Evolutionary conservation across 2,888 invertebrate genomes (phyloP).

Genomic region (Unio delphinus): DNA sequence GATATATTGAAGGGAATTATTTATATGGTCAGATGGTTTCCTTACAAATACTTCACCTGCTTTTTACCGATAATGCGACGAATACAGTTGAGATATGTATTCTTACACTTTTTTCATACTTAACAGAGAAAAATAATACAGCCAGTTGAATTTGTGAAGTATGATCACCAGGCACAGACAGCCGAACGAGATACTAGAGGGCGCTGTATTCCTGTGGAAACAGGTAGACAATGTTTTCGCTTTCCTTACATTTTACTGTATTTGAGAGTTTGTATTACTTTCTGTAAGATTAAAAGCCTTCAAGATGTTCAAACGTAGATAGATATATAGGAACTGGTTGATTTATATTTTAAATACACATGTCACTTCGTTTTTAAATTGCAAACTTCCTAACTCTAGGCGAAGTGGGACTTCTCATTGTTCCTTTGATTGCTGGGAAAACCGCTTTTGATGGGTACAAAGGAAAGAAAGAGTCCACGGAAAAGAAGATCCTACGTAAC

Average conservation of each 20-base stretch:
- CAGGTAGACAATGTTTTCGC: conserved; percentile 75
- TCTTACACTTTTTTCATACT: too few species aligned
- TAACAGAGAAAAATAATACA: conserved; percentile 3
- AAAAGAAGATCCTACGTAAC: conserved; percentile 89
- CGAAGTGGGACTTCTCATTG: conserved; percentile 58
- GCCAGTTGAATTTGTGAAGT: conserved; percentile 41
- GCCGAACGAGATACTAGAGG: conserved; percentile 86
- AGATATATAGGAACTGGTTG: too few species aligned
- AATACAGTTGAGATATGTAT: too few species aligned
- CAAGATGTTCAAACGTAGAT: too few species aligned
- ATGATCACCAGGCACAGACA: conserved; percentile 86
- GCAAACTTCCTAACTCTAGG: conserved; percentile 25
- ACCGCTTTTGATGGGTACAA: conserved; percentile 81
- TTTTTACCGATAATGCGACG: too few species aligned
- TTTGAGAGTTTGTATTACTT: too few species aligned
- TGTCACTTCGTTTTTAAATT: neutral
- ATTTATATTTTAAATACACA: too few species aligned
- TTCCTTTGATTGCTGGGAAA: conserved; percentile 24
- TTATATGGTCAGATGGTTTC: too few species aligned
- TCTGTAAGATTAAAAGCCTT: too few species aligned
- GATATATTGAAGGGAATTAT: too few species aligned
- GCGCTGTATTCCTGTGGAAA: conserved; percentile 84
- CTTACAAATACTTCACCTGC: too few species aligned
- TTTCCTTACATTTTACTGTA: too few species aligned
- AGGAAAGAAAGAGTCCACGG: conserved; percentile 84